Base-by-base conservation (phyloP, 2,888 invertebrate genomes). In the Andrena hattorfiana region DNA sequence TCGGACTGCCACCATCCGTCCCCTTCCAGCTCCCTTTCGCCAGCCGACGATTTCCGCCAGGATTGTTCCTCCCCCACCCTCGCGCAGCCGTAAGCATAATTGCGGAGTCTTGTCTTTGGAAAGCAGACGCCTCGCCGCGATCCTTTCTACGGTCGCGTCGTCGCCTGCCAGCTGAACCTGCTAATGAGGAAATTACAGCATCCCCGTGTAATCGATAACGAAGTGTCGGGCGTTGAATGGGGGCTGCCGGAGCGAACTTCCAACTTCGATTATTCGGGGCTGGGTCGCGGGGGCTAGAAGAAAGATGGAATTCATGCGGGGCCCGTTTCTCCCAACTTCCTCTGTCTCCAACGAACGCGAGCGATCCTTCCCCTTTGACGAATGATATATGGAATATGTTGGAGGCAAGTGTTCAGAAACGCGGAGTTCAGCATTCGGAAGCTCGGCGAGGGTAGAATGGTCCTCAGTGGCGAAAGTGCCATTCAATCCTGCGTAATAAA, bases 101-200 rank as follows among this genome's bases (percentile, higher is more conserved):
- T 92, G 92, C 91, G 85, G 88, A 91, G 88, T 89, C 92, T 92
- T 92, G 92, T 92, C 92, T 91, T 87, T 84, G 87, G 87, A 82
- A 88, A 89, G 87, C 86, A 80, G 84, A 54, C 76, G 23, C 69
- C 68, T 63, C 67, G 75, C 56, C 56, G 32, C 77, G 81, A 82
- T 84, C 85, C 87, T 80, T 88, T 81, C 78, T 77, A 16, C 42
- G 72, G 49, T 51, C 63, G 62, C 26, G 26, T 32, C 60, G 54
- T 10, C 49, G 49, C 42, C 66, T 48, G 59, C 66, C 54, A 56
- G 32, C 59, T 67, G 71, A 72, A 88, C 60, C 75, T 81, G 62
- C 79, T 87, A 87, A 87, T 81, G 87, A 85, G 85, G 76, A 89
- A 87, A 87, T 89, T 87, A 87, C 80, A 64, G 78, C 82, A 78